Base-by-base conservation (phyloP, 2,797 vertebrate species). In the Peromyscus eremicus region DNA sequence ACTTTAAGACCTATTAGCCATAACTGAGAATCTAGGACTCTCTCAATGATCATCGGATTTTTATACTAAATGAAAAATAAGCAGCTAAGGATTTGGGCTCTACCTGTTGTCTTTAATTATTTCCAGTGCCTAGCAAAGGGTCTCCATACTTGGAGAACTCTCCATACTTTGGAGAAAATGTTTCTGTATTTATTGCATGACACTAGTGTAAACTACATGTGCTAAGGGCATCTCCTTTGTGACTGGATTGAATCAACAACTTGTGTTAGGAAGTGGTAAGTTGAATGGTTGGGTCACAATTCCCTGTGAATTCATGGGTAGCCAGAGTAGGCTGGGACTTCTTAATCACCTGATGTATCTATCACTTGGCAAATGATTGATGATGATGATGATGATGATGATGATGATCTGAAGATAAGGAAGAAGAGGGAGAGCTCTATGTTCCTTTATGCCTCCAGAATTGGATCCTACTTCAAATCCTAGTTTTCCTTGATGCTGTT, bases 381-480 rank as follows among this genome's bases (percentile, higher is more conserved):
- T 49, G 49, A 49, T 49, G 14, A 27, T 27, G 55, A 40, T 81
- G 34, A 77, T 49, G 46, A 46, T 46, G 25, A 29, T 80, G 77
- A 14, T 37, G n/a, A 64, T 6, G 29, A 68, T n/a, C 21, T 70
- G 46, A 70, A 86, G n/a, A 52, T 55, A 55, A 71, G 46, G 14
- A 71, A 86, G 43, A n/a, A 49, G 60, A 34, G 66, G 73, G 40
- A 43, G 73, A 73, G 71, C 23, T 27, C 43, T 75, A n/a, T 49
- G 34, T 2, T 92, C 8, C 37, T 71, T 29, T 27, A 21, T 40
- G 55, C 27, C 79, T 76, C 27, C 16, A 1, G 25, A n/a, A 34
- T 29, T 21, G 3, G 4, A 32, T 2, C 25, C 6, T 23, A 4
- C 4, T 10, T 13, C 2, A 3, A 46, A 85, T 40, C 46, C 9